Base-by-base conservation (phyloP, 1,140 invertebrate genomes). In the Euwallacea similis region DNA sequence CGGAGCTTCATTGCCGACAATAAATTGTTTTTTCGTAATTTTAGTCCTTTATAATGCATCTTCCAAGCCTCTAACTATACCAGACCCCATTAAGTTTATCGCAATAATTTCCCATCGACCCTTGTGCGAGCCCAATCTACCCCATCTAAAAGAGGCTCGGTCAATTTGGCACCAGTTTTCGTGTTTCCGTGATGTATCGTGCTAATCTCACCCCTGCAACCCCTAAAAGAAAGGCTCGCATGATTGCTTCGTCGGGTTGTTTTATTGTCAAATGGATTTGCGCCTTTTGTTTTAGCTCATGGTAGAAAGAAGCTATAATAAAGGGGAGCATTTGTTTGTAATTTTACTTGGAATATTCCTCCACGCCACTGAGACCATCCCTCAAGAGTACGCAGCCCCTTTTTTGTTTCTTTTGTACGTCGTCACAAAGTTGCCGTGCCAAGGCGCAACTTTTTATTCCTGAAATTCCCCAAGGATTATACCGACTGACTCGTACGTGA, bases 201-300 rank as follows among this genome's bases (percentile, higher is more conserved):
- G 74, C 78, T 77, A 78, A 79, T 79, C 78, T 79, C 56, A 56
- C 71, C 60, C 63, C 74, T 71, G 69, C 59, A 62, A 76, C 74
- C 75, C 76, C 76, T 46, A 55, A 58, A 67, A 66, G 73, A 69
- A 66, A 71, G 73, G 66, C 73, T 60, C 71, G 76, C 74, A 70
- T 77, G 75, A 77, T 77, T 77, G 76, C 76, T 77, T 78, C 71
- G 76, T 79, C 76, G 75, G 76, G 74, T 76, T 76, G 75, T 76
- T 79, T 79, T 77, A 79, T 79, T 74, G 77, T 77, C 69, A 73
- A 61, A 66, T 65, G 65, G 67, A 70, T 73, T 73, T 72, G 54
- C 68, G 69, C 71, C 74, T 73, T 75, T 75, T 73, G 64, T 75
- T 75, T 69, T 66, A 69, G 46, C 7, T 54, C 21, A 33, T 33